A percentile compares a stretch with the other conserved stretches of the same genome.
Evolutionary conservation across 2,888 invertebrate genomes (phyloP).

Genomic region (Drosophila aldrichi): DNA sequence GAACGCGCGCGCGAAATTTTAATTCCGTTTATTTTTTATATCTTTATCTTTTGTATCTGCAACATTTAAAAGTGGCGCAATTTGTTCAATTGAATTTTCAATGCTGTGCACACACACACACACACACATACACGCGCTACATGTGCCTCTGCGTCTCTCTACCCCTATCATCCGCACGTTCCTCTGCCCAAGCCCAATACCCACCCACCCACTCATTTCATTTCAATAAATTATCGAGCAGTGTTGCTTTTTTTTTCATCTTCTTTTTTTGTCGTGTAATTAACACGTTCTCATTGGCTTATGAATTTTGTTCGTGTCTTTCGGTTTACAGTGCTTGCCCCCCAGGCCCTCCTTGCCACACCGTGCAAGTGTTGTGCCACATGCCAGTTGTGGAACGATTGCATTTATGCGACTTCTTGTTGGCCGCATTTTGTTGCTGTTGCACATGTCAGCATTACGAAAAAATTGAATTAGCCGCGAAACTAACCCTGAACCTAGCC

Average conservation of each 20-base stretch:
- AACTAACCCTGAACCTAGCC: slow-evolving; percentile 73
- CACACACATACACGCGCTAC: slow-evolving; percentile 44
- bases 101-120: slow-evolving; percentile 79
- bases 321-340: slow-evolving; percentile 12
- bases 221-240: slow-evolving; percentile 62
- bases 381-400: slow-evolving; percentile 29
- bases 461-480: slow-evolving; percentile 73
- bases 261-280: slow-evolving; percentile 44
- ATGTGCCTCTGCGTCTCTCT: slow-evolving; percentile 3
- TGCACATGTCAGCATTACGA: slow-evolving; percentile 51
- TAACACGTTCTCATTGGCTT: slow-evolving; percentile 75
- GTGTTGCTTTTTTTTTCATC: slow-evolving; percentile 12
- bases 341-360: neutral
- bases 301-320: slow-evolving; percentile 42
- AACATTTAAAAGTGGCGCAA: slow-evolving; percentile 47
- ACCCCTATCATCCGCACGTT: neutral
- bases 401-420: slow-evolving; percentile 75
- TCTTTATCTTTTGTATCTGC: slow-evolving; percentile 54
- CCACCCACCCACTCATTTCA: slow-evolving; percentile 27
- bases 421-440: slow-evolving; percentile 69
- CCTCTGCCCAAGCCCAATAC: neutral
- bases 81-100: slow-evolving; percentile 51
- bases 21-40: slow-evolving; percentile 54
- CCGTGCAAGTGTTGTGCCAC: slow-evolving; percentile 17
- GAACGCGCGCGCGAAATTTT: slow-evolving; percentile 64